phyloP scores from a whole-genome alignment of 2,888 invertebrate species.

The Philaethria dido region DNA sequence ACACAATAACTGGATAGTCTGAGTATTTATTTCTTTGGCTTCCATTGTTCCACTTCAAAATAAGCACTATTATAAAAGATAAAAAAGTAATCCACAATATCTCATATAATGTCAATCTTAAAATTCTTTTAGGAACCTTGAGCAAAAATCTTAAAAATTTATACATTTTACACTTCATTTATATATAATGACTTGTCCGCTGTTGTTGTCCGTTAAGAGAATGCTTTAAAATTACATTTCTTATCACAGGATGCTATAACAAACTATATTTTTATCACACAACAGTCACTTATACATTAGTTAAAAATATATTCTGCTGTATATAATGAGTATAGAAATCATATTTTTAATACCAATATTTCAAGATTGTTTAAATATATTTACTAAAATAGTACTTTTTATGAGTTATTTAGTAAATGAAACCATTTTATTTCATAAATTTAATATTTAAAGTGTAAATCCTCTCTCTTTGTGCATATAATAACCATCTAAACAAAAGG shows the following conservation, averaged over 20 bases:
- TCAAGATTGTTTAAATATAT: neutral
- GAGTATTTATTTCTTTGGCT: constrained; percentile 39
- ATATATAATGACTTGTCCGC: constrained; percentile 20
- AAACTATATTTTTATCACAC: constrained; percentile 19
- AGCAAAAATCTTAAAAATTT: constrained; percentile 50
- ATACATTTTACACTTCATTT: constrained; percentile 39
- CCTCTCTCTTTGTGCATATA: constrained; percentile 70
- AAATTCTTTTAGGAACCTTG: constrained; percentile 50
- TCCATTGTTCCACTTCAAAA: constrained; percentile 47
- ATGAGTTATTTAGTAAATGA: constrained; percentile 27
- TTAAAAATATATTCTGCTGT: too few relatives aligned
- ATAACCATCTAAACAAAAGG: constrained; percentile 65
- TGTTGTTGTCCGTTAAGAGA: neutral
- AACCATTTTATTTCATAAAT: constrained; percentile 19
- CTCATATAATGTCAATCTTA: constrained; percentile 53
- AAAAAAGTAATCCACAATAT: constrained; percentile 52
- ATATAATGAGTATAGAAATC: neutral
- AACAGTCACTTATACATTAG: neutral
- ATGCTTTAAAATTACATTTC: constrained; percentile 2
- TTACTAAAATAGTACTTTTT: constrained; percentile 11
- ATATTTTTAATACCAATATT: neutral
- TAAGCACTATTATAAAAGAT: constrained; percentile 48
- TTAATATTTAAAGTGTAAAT: constrained; percentile 54
- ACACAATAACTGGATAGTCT: constrained; percentile 63
- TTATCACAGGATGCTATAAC: constrained; percentile 21